A percentile compares a stretch with the other conserved stretches of the same genome.
These are phyloP conservation scores for Apamea epomidion DNA, from an alignment of 2,888 invertebrate genomes.

Conservation along the genomic window DNA sequence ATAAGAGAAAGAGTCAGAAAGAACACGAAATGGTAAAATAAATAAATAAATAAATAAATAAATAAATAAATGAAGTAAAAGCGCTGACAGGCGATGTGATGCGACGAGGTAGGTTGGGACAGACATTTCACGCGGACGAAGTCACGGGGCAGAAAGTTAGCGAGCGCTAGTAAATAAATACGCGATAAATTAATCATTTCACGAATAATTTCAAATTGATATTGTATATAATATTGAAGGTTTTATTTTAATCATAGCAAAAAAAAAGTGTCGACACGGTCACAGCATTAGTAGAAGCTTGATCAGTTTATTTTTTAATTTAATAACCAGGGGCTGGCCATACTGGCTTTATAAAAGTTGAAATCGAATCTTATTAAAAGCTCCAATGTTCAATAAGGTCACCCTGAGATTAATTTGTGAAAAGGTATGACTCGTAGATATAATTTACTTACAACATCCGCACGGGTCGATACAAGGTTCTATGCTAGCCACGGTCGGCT, in stretches of 20 bases:
- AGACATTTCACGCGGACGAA: no score
- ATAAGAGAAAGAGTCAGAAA: no score
- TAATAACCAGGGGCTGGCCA: conserved; percentile 2
- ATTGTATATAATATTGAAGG: neutral
- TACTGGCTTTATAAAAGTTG: conserved; percentile 2
- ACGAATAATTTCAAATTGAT: no score
- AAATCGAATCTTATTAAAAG: neutral
- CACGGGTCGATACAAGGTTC: neutral
- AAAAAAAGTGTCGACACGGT: conserved; percentile 6
- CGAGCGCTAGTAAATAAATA: no score
- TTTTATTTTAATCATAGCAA: neutral
- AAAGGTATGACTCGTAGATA: neutral
- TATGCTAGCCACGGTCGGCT: neutral
- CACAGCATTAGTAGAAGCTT: conserved; percentile 4
- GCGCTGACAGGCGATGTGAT: no score
- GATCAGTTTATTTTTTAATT: conserved; percentile 26
- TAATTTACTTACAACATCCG: neutral
- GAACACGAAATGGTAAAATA: no score
- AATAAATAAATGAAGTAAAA: no score
- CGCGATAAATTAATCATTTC: no score
- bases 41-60: no score
- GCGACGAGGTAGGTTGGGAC: no score
- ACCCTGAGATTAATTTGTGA: conserved; percentile 8
- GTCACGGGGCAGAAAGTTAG: no score
- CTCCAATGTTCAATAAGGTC: conserved; percentile 1